Conservation (phyloP, 1,140 invertebrate genomes). For the Macrobrachium nipponense region DNA sequence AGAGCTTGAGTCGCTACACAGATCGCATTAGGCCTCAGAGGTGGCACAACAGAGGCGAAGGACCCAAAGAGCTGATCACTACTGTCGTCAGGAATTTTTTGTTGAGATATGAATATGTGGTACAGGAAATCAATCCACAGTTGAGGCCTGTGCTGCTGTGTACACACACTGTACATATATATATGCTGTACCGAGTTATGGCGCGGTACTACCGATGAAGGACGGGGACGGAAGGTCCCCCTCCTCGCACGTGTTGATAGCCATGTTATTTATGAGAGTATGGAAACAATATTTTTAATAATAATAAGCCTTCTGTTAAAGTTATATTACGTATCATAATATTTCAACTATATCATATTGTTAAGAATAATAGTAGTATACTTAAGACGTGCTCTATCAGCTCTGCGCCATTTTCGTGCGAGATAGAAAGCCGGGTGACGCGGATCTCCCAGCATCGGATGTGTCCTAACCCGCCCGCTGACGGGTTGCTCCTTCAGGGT, state of each 20-base stretch:
- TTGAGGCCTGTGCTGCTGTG: constrained; percentile 58
- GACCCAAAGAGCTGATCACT: constrained; percentile 30
- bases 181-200: constrained; percentile 49
- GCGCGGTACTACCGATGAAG: constrained; percentile 48
- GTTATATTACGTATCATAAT: constrained; percentile 63
- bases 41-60: constrained; percentile 24
- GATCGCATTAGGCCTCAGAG: constrained; percentile 38
- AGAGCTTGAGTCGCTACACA: constrained; percentile 56
- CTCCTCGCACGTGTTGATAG: constrained; percentile 58
- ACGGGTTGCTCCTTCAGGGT: constrained; percentile 63
- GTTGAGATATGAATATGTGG: neutral
- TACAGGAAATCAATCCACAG: constrained; percentile 36
- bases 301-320: constrained; percentile 63
- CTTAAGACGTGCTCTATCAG: constrained; percentile 56
- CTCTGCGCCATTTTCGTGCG: constrained; percentile 44
- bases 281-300: constrained; percentile 63
- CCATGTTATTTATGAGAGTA: constrained; percentile 63
- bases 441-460: constrained; percentile 57
- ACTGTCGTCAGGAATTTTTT: constrained; percentile 18
- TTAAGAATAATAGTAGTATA: constrained; percentile 60
- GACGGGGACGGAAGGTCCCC: constrained; percentile 21
- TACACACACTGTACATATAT: constrained; percentile 59
- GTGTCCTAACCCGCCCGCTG: constrained; percentile 60
- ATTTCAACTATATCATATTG: constrained; percentile 63
- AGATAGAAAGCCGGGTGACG: constrained; percentile 48